Percentiles rank a stretch among this genome's conserved stretches.
phyloP scores from a whole-genome alignment of 2,888 invertebrate genomes.

The Colostygia pectinataria region DNA sequence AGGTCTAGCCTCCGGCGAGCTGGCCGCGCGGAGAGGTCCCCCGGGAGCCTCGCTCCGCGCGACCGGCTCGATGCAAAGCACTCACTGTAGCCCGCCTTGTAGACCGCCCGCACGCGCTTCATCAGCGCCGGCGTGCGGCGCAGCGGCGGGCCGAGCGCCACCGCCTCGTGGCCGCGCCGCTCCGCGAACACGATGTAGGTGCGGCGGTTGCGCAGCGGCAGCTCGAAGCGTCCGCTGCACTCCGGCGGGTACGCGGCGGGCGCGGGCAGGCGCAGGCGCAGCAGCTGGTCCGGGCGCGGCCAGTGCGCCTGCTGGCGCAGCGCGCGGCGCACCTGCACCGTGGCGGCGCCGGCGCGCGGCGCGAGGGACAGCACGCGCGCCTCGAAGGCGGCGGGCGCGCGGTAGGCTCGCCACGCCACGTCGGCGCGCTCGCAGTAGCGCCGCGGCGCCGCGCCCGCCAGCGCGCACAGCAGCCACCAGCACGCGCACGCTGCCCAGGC shows the following conservation, averaged over 20 bases:
- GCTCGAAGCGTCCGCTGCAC: constrained; percentile 75
- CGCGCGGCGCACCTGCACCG: constrained; percentile 70
- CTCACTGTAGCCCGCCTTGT: constrained; percentile 79
- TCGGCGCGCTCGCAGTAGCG: constrained; percentile 81
- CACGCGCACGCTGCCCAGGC: constrained; percentile 76
- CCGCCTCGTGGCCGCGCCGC: constrained; percentile 70
- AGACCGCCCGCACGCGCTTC: constrained; percentile 75
- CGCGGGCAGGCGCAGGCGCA: constrained; percentile 59
- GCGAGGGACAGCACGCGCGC: constrained; percentile 75
- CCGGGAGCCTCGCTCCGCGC: constrained; percentile 48
- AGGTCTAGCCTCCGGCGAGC: too few species aligned
- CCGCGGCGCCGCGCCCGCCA: constrained; percentile 62
- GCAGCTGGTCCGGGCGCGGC: constrained; percentile 67
- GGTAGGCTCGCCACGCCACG: constrained; percentile 80
- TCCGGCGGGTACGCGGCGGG: constrained; percentile 54
- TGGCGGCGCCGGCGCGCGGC: constrained; percentile 69
- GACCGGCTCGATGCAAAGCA: constrained; percentile 39
- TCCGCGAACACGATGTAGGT: constrained; percentile 80
- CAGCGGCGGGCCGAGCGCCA: constrained; percentile 75
- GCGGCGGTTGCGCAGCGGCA: constrained; percentile 69
- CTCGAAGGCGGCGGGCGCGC: constrained; percentile 78
- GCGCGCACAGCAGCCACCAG: constrained; percentile 73
- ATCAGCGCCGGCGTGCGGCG: constrained; percentile 69
- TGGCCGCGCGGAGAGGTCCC: too few species aligned
- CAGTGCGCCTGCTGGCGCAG: constrained; percentile 71